Evolutionary conservation across 2,113 vertebrate species (phyloP).

Genomic region (Caracal caracal): DNA sequence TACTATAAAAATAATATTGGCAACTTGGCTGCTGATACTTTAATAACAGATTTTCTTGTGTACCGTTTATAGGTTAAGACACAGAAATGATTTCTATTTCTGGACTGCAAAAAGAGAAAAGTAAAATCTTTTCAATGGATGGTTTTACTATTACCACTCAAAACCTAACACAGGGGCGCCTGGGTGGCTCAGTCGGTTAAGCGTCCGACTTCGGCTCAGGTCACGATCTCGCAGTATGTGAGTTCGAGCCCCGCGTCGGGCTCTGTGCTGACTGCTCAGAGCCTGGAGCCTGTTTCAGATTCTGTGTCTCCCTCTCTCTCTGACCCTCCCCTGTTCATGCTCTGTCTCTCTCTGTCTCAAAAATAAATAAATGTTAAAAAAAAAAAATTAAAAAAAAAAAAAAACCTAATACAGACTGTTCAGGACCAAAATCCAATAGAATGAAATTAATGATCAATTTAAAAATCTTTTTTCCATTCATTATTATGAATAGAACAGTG

Average conservation of each 20-base stretch:
- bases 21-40: not conserved
- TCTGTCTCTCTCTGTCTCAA: too few species aligned
- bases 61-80: not conserved
- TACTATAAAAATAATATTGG: constrained; percentile 15
- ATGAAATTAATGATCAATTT: constrained; percentile 5
- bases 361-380: too few species aligned
- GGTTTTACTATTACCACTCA: constrained; percentile 3
- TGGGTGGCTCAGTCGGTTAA: too few species aligned
- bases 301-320: too few species aligned
- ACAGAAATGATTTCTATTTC: constrained; percentile 35
- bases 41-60: not conserved
- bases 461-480: not conserved
- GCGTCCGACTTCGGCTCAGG: too few species aligned
- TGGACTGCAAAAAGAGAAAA: not conserved
- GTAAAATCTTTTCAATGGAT: constrained; percentile 8
- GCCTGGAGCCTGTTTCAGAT: too few species aligned
- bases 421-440: not conserved
- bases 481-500: not conserved
- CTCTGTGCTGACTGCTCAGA: too few species aligned
- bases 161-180: constrained; percentile 1
- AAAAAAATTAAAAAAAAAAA: too few species aligned
- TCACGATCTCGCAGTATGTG: too few species aligned
- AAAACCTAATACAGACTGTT: constrained; percentile 5
- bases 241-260: too few species aligned
- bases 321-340: too few species aligned